Conservation (phyloP, 2,113 vertebrate species). For the Psilopogon haemacephalus region DNA sequence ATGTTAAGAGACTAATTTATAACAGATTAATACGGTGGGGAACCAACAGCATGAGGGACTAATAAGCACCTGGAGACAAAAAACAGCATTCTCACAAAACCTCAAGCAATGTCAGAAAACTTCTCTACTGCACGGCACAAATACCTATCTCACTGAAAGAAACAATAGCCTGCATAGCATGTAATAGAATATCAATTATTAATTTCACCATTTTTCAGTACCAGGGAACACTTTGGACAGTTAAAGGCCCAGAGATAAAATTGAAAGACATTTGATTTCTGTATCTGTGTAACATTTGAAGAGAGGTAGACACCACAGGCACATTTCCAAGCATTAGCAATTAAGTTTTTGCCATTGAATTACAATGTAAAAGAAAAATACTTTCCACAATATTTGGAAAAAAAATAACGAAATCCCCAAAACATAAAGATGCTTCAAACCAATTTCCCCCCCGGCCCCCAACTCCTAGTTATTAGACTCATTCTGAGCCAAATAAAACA, state of each 20-base stretch:
- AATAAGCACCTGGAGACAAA: constrained; percentile 31
- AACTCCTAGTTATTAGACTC: not conserved
- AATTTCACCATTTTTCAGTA: constrained; percentile 53
- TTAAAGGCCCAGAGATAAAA: constrained; percentile 55
- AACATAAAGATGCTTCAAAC: not conserved
- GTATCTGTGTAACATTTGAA: constrained; percentile 13
- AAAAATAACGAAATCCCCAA: not conserved
- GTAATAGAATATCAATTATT: constrained; percentile 71
- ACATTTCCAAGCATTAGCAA: constrained; percentile 37
- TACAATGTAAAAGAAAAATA: constrained; percentile 36
- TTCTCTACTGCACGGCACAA: constrained; percentile 14
- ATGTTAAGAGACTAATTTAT: not conserved
- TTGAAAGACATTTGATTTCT: constrained; percentile 46
- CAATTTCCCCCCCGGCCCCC: not conserved
- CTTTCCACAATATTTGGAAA: not conserved
- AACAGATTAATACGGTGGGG: not conserved
- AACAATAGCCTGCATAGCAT: not conserved
- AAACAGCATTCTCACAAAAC: constrained; percentile 1
- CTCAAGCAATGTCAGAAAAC: constrained; percentile 22
- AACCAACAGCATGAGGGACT: not conserved
- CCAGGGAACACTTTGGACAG: constrained; percentile 12
- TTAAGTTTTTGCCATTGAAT: not conserved
- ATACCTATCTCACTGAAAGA: constrained; percentile 13
- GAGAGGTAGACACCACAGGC: not conserved
- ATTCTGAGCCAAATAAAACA: not conserved